Evolutionary conservation across 1,140 invertebrate genomes (phyloP), one percentile per base, ranked within the genome.

Genomic region (Bombus huntii): DNA sequence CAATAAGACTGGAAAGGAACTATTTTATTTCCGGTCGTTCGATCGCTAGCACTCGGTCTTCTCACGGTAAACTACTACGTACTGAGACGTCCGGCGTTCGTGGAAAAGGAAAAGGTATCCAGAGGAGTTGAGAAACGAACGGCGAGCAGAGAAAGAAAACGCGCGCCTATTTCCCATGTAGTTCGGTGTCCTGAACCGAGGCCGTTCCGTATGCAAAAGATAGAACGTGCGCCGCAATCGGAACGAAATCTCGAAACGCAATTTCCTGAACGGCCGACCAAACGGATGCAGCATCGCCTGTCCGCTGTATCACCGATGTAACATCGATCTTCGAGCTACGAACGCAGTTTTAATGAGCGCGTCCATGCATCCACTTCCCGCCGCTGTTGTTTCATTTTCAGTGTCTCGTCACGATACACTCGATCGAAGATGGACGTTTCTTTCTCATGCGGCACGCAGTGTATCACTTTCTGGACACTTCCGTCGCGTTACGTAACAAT

Each of bases 201-300:
- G 66, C 59, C 70, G 86, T 92, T 66, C 70, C 68, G 85, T 86
- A 91, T 91, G 91, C 86, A 91, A 91, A 89, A 91, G 87, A 86
- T 89, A 86, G 86, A 79, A 88, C 86, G 86, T 87, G 87, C 83
- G 71, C 81, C 77, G 83, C 91, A 90, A 92, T 91, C 92, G 80
- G 80, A 91, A 89, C 88, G 87, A 92, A 89, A 91, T 91, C 90
- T 90, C 83, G 71, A 89, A 93, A 93, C 91, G 79, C 92, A 92
- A 92, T 92, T 92, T 92, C 91, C 92, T 92, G 89, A 73, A 91
- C 87, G 87, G 81, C 86, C 89, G 53, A 86, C 72, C 83, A 80
- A 85, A 83, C 86, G 88, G 71, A 78, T 78, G 77, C 37, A 57
- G 78, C 71, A 53, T 6, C 81, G 53, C 62, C 70, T 71, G 70